Evolutionary conservation across 2,888 invertebrate genomes (phyloP).

Genomic region (Temnothorax unifasciatus): DNA sequence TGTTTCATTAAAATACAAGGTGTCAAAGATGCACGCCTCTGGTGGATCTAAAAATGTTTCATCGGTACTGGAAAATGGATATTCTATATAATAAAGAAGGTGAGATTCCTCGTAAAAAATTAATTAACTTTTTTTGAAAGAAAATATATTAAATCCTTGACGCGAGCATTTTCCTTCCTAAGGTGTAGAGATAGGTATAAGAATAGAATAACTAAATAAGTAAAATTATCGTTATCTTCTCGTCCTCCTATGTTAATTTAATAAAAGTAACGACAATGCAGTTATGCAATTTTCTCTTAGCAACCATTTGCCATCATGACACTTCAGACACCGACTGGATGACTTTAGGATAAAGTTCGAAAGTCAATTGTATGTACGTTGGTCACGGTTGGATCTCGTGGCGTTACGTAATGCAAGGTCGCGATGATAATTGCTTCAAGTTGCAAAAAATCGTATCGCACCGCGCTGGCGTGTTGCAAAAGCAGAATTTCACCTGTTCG

Average conservation of each 20-base stretch:
- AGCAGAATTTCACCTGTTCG: not conserved
- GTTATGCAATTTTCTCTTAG: slow-evolving; percentile 16
- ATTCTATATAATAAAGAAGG: not conserved
- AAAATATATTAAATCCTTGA: not conserved
- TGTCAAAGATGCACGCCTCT: too few species aligned
- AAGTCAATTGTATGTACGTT: slow-evolving; percentile 14
- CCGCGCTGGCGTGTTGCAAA: not conserved
- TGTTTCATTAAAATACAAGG: too few species aligned
- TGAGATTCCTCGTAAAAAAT: not conserved
- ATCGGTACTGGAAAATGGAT: too few species aligned
- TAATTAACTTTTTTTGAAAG: not conserved
- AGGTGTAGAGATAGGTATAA: not conserved
- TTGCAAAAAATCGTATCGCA: slow-evolving; percentile 30
- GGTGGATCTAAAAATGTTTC: too few species aligned
- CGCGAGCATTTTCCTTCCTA: not conserved
- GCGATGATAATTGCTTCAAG: slow-evolving; percentile 24
- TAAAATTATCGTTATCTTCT: slow-evolving; percentile 9
- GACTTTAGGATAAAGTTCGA: slow-evolving; percentile 40
- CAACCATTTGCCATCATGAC: not conserved
- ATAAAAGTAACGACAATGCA: not conserved
- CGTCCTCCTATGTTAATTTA: not conserved
- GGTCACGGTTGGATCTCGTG: slow-evolving; percentile 44
- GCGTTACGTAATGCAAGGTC: slow-evolving; percentile 47
- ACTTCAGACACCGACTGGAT: not conserved
- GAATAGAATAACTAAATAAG: not conserved